Base-by-base conservation (phyloP, 2,888 invertebrate genomes). In the Salpingus planirostris region DNA sequence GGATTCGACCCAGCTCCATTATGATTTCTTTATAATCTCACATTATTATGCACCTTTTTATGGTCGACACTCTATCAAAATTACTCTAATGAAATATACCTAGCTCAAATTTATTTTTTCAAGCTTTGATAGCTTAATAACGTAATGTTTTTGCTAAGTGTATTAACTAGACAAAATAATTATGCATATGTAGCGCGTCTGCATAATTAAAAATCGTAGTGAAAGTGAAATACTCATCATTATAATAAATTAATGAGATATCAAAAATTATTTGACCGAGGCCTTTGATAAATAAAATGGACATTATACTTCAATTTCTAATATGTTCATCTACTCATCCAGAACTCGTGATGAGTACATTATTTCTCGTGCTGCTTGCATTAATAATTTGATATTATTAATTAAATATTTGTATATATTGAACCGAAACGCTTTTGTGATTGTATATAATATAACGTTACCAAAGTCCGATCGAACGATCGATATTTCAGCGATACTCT, bases 361-460 rank as follows among this genome's bases (percentile, higher is more conserved):
- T n/a, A n/a, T n/a, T n/a, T n/a, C n/a, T n/a, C n/a, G n/a, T n/a
- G n/a, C n/a, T n/a, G 36, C 33, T 37, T 39, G 32, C 31, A 27
- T 12, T 18, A 5, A 18, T 18, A 6, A 8, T 18, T 18, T 23
- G 4, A 23, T 23, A 23, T 5, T 23, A 11, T 10, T 23, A 13
- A 15, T 38, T 39, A 29, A 29, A 47, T 55, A 53, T 57, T 52
- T 60, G 59, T 59, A 59, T 57, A 60, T 58, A 59, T 47, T 50
- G 54, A 44, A 46, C 38, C 43, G 35, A 40, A 47, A 49, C 33
- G 45, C 45, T 48, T 55, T 52, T 55, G 55, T 59, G 57, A 54
- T 52, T 55, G 55, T 59, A 56, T 52, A 58, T 55, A 57, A 58
- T 50, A 59, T 58, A 58, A 50, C 51, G 48, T 54, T 57, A 59